Percentiles rank a stretch among this genome's conserved stretches.
Conservation (phyloP, 2,888 invertebrate genomes). For the Pimpla rufipes region DNA sequence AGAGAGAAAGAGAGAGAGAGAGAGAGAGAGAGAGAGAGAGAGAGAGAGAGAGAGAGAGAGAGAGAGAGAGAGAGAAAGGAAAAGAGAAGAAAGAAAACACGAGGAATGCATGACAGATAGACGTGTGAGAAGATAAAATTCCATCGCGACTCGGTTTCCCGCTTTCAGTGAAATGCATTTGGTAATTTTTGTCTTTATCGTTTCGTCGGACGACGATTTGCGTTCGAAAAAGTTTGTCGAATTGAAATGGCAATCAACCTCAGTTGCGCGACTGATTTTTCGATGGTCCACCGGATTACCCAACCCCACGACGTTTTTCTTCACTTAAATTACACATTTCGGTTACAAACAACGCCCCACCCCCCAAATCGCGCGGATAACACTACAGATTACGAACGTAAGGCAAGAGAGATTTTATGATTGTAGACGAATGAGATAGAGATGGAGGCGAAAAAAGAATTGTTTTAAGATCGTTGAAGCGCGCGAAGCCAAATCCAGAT, state of each 20-base stretch:
- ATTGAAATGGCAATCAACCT: not conserved
- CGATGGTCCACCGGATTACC: not conserved
- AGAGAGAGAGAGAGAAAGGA: constrained; percentile 37
- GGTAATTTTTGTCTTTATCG: constrained; percentile 31
- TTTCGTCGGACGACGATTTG: not conserved
- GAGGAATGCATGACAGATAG: constrained; percentile 28
- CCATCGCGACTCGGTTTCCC: constrained; percentile 66
- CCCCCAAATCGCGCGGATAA: constrained; percentile 35
- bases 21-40: constrained; percentile 35
- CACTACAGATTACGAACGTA: constrained; percentile 20
- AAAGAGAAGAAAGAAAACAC: not conserved
- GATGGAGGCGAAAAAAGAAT: constrained; percentile 19
- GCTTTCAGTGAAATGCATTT: constrained; percentile 58
- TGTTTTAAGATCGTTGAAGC: constrained; percentile 19
- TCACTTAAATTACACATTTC: constrained; percentile 29
- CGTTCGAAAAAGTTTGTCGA: not conserved
- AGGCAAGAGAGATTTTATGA: constrained; percentile 6
- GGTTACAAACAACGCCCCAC: constrained; percentile 8
- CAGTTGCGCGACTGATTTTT: not conserved
- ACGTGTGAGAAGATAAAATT: constrained; percentile 45
- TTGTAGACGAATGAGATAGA: constrained; percentile 18
- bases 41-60: constrained; percentile 37
- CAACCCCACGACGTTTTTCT: constrained; percentile 36
- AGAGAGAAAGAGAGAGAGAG: constrained; percentile 24
- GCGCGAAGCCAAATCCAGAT: constrained; percentile 1